Evolutionary conservation across 2,797 vertebrate genomes (phyloP).

Genomic region (Triplophysa bombifrons): DNA sequence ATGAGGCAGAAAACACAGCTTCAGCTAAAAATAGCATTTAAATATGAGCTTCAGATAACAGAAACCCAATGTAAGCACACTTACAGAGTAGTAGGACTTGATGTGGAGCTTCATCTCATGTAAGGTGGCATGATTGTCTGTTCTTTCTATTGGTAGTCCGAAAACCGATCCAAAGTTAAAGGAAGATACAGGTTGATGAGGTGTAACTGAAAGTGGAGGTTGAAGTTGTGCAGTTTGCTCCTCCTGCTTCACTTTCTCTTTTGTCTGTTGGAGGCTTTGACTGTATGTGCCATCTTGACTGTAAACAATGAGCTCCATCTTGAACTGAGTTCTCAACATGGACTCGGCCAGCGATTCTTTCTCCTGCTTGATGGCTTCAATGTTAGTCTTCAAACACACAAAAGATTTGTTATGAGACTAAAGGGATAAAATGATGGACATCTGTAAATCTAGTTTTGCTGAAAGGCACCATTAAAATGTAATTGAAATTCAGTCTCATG

Average conservation of each 20-base stretch:
- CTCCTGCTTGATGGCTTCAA: constrained; percentile 75
- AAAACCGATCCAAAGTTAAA: no score
- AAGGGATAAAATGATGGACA: neutral
- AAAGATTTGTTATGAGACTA: neutral
- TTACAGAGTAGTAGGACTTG: constrained; percentile 73
- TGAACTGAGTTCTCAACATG: constrained; percentile 79
- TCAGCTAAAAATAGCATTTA: neutral
- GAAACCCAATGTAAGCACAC: constrained; percentile 16
- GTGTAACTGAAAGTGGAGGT: no score
- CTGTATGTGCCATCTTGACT: constrained; percentile 83
- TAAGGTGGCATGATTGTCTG: constrained; percentile 49
- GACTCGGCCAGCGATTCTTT: constrained; percentile 71
- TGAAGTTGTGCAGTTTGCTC: neutral
- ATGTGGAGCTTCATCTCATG: constrained; percentile 78
- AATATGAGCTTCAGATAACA: neutral
- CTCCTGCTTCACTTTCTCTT: neutral
- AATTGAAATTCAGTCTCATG: no score
- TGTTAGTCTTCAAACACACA: constrained; percentile 70
- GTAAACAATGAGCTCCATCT: constrained; percentile 87
- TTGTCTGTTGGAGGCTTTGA: constrained; percentile 37
- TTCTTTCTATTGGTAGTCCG: accelerated
- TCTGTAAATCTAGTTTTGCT: no score
- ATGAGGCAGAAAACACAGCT: neutral
- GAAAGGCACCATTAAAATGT: neutral
- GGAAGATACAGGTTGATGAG: no score